phyloP scores from a whole-genome alignment of 2,797 vertebrate species.

The Iguana delicatissima region DNA sequence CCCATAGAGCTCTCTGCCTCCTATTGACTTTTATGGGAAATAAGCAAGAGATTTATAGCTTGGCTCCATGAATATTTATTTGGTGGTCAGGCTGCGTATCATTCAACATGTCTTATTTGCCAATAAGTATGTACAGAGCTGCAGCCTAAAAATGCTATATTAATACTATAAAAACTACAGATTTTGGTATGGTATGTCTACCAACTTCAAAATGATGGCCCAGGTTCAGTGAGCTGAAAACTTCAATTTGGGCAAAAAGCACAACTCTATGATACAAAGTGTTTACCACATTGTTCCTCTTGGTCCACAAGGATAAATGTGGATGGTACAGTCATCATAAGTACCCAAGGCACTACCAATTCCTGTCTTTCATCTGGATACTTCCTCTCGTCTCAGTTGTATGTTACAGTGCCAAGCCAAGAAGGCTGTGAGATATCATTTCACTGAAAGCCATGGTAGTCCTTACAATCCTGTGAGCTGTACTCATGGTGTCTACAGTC shows the following conservation, averaged over 20 bases:
- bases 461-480: neutral
- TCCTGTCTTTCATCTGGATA: neutral
- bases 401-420: neutral
- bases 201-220: neutral
- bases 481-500: too few species aligned
- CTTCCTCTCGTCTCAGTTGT: neutral
- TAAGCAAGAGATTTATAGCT: neutral
- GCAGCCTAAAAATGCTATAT: neutral
- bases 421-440: neutral
- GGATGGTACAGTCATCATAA: neutral
- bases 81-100: neutral
- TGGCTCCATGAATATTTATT: neutral
- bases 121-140: neutral
- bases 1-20: neutral
- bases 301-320: neutral
- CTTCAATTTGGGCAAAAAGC: neutral
- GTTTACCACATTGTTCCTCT: neutral
- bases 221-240: constrained; percentile 42
- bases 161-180: too few species aligned
- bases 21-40: neutral
- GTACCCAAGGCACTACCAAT: neutral
- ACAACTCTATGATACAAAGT: neutral
- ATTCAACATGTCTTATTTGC: neutral
- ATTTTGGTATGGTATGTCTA: constrained; percentile 45
- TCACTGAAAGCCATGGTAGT: neutral